Percentiles rank a stretch among this genome's conserved stretches.
Conservation (phyloP, 2,888 invertebrate species). For the Acanthoscelides obtectus region DNA sequence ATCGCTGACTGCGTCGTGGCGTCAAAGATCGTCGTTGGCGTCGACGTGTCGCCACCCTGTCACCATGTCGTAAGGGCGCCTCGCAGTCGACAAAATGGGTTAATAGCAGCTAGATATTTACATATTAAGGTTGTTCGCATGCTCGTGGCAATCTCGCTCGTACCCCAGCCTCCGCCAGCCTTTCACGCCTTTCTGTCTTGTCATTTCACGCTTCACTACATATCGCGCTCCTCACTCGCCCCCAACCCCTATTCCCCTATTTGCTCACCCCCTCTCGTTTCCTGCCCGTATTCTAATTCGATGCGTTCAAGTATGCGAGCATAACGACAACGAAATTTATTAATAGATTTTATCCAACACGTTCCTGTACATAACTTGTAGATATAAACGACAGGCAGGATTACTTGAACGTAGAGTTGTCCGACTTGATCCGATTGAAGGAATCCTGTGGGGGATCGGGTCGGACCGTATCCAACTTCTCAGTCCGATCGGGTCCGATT, state of each 20-base stretch:
- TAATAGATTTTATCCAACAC: neutral
- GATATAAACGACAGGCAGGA: too few relatives aligned
- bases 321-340: neutral
- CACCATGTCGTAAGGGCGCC: neutral
- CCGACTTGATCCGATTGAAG: too few relatives aligned
- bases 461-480: too few relatives aligned
- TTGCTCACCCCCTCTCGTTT: too few relatives aligned
- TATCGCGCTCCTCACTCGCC: neutral
- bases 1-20: neutral
- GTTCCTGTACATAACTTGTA: neutral
- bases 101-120: neutral
- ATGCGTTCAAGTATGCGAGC: neutral
- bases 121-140: neutral
- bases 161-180: neutral
- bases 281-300: neutral
- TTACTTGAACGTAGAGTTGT: too few relatives aligned
- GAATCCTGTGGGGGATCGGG: too few relatives aligned
- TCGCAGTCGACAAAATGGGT: neutral
- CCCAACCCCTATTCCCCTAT: too few relatives aligned
- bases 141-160: neutral
- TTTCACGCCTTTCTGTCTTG: neutral
- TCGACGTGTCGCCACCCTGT: neutral
- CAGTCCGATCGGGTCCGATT: too few relatives aligned
- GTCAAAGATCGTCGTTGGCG: neutral
- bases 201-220: neutral